Base-by-base conservation (phyloP, 2,797 vertebrate genomes). In the Leontopithecus rosalia region DNA sequence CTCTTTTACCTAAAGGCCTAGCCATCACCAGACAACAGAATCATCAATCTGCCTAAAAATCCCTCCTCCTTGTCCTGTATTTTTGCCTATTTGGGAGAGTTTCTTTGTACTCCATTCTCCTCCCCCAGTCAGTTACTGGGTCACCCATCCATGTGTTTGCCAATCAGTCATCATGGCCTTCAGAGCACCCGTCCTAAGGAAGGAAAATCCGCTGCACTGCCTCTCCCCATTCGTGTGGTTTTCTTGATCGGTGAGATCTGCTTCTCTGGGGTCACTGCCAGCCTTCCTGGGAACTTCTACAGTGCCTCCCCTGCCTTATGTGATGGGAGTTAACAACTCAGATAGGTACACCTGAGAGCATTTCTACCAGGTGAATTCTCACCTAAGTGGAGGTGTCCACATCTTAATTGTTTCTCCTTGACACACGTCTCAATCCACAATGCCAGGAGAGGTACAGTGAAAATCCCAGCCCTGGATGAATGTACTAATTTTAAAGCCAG, bases 401-500 rank as follows among this genome's bases (percentile, higher is more conserved):
- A 73, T 57, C 33, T 12, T 55, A 33, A 46, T 91, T 19, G 8
- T 88, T 96, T 73, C 91, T 73, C 58, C 8, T 36, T 48, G 92
- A 19, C 30, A 33, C 73, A n/a, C 77, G 81, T 97, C 39, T 55
- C 46, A 2, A 3, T 26, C 1, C 12, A 0, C 1, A 39, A 79
- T 22, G 0, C 43, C 8, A 10, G 91, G 90, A 55, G 39, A 91
- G 97, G 81, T 46, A 41, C 0, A 14, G n/a, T 73, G 88, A 90
- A 90, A 97, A 94, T 67, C 92, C 97, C 89, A 96, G 82, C 89
- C 93, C 55, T 0, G 26, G 95, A 94, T 90, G 95, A 97, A 96
- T 94, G 96, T 90, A 95, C 95, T 96, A 86, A 83, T 97, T 97
- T 2, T 93, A 97, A 98, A 97, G 92, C 98, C 94, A 1, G 19